Evolutionary conservation across 2,888 invertebrate species (phyloP), one percentile per base, ranked within the genome.

Genomic region (Iselma pallidipennis): DNA sequence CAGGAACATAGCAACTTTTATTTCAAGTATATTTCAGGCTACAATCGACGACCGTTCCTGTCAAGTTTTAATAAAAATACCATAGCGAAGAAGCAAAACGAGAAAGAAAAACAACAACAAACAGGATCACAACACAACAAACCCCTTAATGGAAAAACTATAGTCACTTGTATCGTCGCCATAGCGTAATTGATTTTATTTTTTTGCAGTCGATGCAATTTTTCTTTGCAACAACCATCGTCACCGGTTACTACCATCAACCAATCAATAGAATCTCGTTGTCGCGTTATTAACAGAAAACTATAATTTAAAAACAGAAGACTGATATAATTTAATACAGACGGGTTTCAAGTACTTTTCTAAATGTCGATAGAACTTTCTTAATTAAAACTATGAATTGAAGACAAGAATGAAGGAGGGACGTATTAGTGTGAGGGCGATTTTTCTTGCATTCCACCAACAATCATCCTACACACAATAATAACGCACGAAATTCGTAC

Each of bases 101-200:
- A 45, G 1, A 21, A 19, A 9, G 37, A 4, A 19, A 9, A 21
- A 45, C 37, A 6, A 37, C 31, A 16, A 37, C 14, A n/a, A n/a
- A n/a, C n/a, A n/a, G n/a, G n/a, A n/a, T n/a, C n/a, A n/a, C n/a
- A n/a, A n/a, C 3, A 37, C 14, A 14, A n/a, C 31, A 12, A 37
- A 16, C 21, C 4, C 4, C 49, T 55, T 61, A 61, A 61, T 61
- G 61, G 61, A 57, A 61, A 61, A 61, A 61, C 61, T 61, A 53
- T 53, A 50, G 52, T 16, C 45, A 21, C 53, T 37, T 51, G 61
- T 53, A 53, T 56, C 23, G 52, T n/a, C n/a, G n/a, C n/a, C n/a
- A n/a, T 51, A 56, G 37, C 57, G 61, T 53, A 57, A 57, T 61
- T 61, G 61, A 61, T 61, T 61, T 61, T 54, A 37, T 57, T 61